These are phyloP conservation scores for Stictonetta naevosa DNA, from an alignment of 2,113 vertebrate species.

Conservation along the genomic window DNA sequence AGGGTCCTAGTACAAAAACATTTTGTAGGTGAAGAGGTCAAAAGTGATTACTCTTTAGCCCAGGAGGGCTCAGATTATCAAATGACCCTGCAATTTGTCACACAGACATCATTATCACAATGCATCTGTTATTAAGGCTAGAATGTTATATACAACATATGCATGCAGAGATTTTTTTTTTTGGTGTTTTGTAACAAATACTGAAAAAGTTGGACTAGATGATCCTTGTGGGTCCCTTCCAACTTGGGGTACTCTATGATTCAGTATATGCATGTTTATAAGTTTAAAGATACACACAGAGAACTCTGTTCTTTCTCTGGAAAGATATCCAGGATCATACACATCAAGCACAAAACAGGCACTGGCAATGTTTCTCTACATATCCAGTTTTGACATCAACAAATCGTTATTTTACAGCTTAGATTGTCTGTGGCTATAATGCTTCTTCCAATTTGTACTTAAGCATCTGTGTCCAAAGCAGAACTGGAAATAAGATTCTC, in stretches of 20 bases:
- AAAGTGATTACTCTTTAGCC: background rate
- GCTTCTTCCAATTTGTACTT: background rate
- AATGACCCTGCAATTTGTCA: background rate
- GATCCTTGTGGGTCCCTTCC: background rate
- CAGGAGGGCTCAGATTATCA: conserved; percentile 4
- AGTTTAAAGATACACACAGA: background rate
- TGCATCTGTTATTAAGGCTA: background rate
- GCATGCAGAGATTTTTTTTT: background rate
- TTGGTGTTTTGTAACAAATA: background rate
- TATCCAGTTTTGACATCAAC: background rate
- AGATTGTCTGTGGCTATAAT: background rate
- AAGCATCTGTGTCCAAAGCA: background rate
- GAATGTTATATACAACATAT: background rate
- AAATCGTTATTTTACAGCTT: background rate
- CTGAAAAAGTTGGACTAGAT: background rate
- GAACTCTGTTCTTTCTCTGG: background rate
- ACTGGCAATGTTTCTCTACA: background rate
- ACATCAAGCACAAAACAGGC: background rate
- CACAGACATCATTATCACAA: background rate
- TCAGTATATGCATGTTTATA: background rate
- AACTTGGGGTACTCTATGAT: background rate
- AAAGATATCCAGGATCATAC: background rate
- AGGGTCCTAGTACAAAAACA: background rate
- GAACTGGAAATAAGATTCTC: background rate
- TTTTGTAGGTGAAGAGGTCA: conserved; percentile 46